Conservation (phyloP, 2,888 invertebrate species). For the Perithous albicinctus region DNA sequence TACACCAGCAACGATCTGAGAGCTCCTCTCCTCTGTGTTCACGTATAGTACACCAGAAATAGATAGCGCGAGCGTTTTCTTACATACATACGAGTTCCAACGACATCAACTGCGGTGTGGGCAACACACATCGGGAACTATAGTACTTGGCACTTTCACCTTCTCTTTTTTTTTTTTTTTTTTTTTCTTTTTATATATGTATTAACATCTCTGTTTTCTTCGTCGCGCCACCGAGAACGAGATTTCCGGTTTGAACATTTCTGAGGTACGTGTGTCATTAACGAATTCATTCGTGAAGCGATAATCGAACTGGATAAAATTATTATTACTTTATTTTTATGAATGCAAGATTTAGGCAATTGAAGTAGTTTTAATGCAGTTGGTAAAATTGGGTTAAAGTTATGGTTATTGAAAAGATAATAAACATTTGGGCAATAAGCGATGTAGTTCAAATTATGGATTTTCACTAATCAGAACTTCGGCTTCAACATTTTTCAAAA, state of each 20-base stretch:
- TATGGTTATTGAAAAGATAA: no score
- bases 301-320: background rate
- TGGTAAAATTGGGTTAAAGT: no score
- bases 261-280: conserved; percentile 36
- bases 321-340: no score
- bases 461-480: no score
- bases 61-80: conserved; percentile 62
- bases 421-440: no score
- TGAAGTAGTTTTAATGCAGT: no score
- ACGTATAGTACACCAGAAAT: conserved; percentile 65
- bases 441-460: no score
- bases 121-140: conserved; percentile 24
- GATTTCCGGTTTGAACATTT: conserved; percentile 52
- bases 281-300: background rate
- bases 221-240: conserved; percentile 29
- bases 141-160: conserved; percentile 62
- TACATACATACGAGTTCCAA: conserved; percentile 35
- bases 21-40: conserved; percentile 36
- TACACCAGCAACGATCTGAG: conserved; percentile 26
- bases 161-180: conserved; percentile 37
- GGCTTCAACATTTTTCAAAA: no score
- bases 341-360: no score
- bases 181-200: conserved; percentile 3
- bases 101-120: conserved; percentile 21
- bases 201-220: conserved; percentile 11